Conservation (phyloP, 2,113 vertebrate species). For the Leuciscus idus region DNA sequence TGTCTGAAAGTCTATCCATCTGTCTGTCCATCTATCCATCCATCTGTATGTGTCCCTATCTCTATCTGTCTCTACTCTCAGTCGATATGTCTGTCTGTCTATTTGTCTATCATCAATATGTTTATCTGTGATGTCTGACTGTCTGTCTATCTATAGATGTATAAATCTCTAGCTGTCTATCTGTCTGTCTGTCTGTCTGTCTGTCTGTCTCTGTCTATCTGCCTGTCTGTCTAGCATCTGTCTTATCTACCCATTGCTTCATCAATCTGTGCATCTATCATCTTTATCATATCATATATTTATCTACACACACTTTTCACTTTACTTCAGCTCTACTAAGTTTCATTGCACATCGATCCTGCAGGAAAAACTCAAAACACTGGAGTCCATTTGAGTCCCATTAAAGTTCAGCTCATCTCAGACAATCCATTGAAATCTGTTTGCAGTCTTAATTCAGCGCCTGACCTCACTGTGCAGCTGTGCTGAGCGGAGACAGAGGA, state of each 20-base stretch:
- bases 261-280: neutral
- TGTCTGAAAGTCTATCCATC: no score
- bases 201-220: neutral
- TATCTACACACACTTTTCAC: neutral
- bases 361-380: conserved; percentile 1
- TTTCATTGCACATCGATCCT: conserved; percentile 27
- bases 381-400: conserved; percentile 28
- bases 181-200: neutral
- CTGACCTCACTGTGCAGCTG: neutral
- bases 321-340: neutral
- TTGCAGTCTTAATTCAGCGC: conserved; percentile 35
- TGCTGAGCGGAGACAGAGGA: neutral
- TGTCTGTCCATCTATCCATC: neutral
- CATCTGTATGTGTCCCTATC: no score
- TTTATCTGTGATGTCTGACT: no score
- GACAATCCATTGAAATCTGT: conserved; percentile 31
- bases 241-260: neutral
- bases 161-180: neutral
- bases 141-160: neutral
- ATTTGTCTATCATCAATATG: neutral
- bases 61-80: no score
- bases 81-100: neutral
- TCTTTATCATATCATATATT: neutral
- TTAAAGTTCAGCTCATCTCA: conserved; percentile 21
- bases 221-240: neutral